Conservation (phyloP, 2,113 vertebrate species). For the Macquaria ambigua region DNA sequence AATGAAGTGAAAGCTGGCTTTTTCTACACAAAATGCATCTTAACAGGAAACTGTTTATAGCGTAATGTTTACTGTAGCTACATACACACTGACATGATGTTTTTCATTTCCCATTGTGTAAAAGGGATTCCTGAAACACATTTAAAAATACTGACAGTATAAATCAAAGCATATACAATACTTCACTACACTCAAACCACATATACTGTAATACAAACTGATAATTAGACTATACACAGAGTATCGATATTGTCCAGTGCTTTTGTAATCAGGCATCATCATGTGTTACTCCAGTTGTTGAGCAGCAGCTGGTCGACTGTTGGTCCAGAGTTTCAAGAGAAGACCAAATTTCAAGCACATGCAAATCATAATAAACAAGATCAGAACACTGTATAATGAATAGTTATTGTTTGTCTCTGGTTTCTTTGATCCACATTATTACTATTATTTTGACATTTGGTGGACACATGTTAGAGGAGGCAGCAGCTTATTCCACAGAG, state of each 20-base stretch:
- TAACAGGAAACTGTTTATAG: constrained; percentile 3
- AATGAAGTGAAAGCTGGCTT: background rate
- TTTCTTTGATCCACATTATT: constrained; percentile 24
- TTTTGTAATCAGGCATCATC: background rate
- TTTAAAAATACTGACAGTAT: background rate
- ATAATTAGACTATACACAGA: background rate
- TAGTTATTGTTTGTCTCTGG: constrained; percentile 4
- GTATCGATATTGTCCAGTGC: too few relatives aligned
- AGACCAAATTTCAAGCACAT: background rate
- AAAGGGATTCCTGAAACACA: constrained; percentile 11
- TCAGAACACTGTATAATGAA: background rate
- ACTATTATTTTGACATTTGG: constrained; percentile 35
- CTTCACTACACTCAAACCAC: background rate
- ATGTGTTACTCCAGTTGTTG: background rate
- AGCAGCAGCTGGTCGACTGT: background rate
- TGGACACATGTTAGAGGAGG: constrained; percentile 7
- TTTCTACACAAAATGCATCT: background rate
- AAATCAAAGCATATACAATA: background rate
- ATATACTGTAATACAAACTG: background rate
- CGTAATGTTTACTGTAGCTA: constrained; percentile 6
- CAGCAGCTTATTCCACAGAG: background rate
- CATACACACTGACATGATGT: constrained; percentile 3
- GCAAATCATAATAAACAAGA: constrained; percentile 11
- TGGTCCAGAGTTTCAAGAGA: background rate
- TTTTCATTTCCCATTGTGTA: background rate